A percentile compares a stretch with the other conserved stretches of the same genome.
These are phyloP conservation scores for Hydropsyche tenuis DNA, from an alignment of 1,140 invertebrate species.

Conservation along the genomic window DNA sequence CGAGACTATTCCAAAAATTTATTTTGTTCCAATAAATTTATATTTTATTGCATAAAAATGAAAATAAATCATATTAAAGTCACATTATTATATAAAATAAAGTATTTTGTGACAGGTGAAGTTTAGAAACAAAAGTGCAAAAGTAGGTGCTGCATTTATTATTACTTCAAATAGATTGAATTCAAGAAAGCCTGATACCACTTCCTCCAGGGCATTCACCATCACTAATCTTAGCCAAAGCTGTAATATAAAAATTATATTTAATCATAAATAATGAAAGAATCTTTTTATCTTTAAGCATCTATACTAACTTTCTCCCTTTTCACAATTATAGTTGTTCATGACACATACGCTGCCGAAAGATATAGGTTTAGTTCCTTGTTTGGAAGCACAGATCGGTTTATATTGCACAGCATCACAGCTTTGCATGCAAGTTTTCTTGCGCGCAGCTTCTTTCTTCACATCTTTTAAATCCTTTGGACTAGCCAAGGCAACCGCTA, in stretches of 20 bases:
- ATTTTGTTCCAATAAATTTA: too few relatives aligned
- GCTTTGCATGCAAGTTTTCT: conserved; percentile 61
- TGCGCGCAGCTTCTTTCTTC: conserved; percentile 59
- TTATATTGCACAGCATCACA: conserved; percentile 58
- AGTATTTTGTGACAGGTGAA: too few relatives aligned
- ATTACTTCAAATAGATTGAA: too few relatives aligned
- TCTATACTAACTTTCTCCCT: conserved; percentile 61
- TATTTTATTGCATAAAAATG: too few relatives aligned
- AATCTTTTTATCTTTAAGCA: too few relatives aligned
- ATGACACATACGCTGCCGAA: conserved; percentile 65
- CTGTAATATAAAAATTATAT: conserved; percentile 53
- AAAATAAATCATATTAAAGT: too few relatives aligned
- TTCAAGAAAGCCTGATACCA: conserved; percentile 63
- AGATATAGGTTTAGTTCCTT: conserved; percentile 60
- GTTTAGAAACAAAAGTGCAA: too few relatives aligned
- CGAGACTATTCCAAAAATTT: too few relatives aligned
- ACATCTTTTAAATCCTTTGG: conserved; percentile 57
- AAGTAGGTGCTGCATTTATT: too few relatives aligned
- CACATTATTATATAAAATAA: too few relatives aligned
- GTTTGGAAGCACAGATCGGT: conserved; percentile 64
- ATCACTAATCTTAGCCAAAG: conserved; percentile 60
- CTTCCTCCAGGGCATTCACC: conserved; percentile 64
- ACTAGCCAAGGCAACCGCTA: conserved; percentile 25
- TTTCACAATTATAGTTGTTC: conserved; percentile 66
- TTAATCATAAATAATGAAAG: conserved; percentile 30